Percentiles rank a stretch among this genome's conserved stretches.
phyloP scores from a whole-genome alignment of 2,113 vertebrate genomes.

The Aviceda subcristata region DNA sequence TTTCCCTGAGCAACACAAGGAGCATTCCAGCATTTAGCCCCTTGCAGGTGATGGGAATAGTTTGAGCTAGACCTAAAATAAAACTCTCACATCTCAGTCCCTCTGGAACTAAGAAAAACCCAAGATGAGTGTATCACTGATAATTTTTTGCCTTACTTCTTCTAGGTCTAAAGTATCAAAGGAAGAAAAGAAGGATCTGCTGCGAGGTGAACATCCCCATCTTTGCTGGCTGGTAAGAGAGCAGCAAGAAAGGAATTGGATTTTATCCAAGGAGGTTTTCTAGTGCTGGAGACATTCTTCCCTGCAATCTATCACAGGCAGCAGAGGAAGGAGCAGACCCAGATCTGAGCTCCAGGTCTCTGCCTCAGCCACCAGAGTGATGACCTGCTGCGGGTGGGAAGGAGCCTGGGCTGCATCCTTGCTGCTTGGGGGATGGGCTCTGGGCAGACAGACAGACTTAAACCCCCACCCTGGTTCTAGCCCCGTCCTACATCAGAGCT shows the following conservation, averaged over 20 bases:
- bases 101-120: background rate
- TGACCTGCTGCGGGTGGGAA: background rate
- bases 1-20: background rate
- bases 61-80: background rate
- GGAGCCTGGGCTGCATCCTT: background rate
- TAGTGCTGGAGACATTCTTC: background rate
- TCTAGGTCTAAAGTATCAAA: background rate
- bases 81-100: background rate
- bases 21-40: background rate
- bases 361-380: rapidly evolving
- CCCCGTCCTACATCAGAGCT: too few relatives aligned
- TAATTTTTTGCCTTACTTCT: background rate
- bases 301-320: background rate
- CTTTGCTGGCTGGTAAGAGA: background rate
- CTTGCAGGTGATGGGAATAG: background rate
- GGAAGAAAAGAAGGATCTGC: background rate
- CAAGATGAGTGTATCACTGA: background rate
- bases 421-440: rapidly evolving
- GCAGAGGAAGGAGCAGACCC: background rate
- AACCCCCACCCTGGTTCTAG: background rate
- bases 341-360: background rate
- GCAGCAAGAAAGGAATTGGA: background rate
- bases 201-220: background rate
- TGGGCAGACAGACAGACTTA: background rate
- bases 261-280: background rate